Conservation (phyloP, 1,140 invertebrate genomes). For the Caenorhabditis inopinata region DNA sequence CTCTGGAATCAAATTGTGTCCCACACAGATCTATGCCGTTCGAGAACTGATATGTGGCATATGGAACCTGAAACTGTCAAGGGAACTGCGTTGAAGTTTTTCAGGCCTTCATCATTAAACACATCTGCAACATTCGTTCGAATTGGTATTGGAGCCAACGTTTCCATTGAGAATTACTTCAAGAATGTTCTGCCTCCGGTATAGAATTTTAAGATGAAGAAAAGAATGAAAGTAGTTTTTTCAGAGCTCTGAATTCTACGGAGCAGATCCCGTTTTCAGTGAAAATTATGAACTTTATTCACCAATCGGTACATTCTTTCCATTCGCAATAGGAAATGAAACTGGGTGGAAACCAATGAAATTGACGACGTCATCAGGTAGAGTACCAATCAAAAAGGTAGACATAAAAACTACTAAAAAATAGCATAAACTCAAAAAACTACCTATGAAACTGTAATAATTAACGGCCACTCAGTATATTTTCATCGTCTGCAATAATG, state of each 20-base stretch:
- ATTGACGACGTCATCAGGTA: neutral
- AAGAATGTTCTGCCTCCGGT: neutral
- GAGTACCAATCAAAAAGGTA: no score
- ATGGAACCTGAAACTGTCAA: constrained; percentile 1
- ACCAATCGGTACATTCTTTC: neutral
- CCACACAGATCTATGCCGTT: neutral
- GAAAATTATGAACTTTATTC: neutral
- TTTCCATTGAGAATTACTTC: neutral
- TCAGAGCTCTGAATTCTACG: neutral
- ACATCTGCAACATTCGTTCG: neutral
- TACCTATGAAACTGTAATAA: no score
- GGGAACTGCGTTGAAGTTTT: neutral
- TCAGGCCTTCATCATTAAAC: neutral
- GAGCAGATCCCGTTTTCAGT: neutral
- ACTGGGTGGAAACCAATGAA: neutral
- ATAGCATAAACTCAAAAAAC: no score
- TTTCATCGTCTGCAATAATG: no score
- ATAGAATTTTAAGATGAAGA: no score
- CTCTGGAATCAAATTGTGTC: neutral
- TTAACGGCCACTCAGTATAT: no score
- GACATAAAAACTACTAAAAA: no score
- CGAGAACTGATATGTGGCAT: neutral
- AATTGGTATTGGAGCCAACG: neutral
- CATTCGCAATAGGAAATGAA: constrained; percentile 8
- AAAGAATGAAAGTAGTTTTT: no score